phyloP scores from a whole-genome alignment of 2,113 vertebrate genomes.

The Helogale parvula region DNA sequence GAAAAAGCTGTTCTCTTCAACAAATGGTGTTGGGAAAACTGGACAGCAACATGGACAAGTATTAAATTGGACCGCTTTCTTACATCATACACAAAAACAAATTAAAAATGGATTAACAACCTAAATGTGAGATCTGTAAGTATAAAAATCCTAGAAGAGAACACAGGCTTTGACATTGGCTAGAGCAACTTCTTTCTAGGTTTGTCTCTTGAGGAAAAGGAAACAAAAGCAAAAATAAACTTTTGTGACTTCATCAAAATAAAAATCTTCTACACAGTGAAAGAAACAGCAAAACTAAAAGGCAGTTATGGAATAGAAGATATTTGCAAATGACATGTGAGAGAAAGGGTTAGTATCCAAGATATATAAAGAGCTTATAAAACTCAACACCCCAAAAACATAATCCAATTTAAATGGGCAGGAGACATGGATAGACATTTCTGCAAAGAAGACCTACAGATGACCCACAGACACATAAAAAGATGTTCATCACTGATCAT shows the following conservation, averaged over 20 bases:
- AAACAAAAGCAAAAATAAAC: neutral
- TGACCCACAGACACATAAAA: too few relatives aligned
- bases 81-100: neutral
- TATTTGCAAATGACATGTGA: too few relatives aligned
- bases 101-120: neutral
- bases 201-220: neutral
- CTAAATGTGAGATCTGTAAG: neutral
- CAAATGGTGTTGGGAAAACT: neutral
- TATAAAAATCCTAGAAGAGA: neutral
- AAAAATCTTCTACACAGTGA: too few relatives aligned
- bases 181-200: neutral
- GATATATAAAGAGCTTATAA: too few relatives aligned
- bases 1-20: neutral
- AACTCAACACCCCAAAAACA: too few relatives aligned
- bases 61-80: neutral
- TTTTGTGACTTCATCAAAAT: neutral
- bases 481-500: neutral
- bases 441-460: too few relatives aligned
- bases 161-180: neutral
- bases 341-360: too few relatives aligned
- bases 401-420: too few relatives aligned
- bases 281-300: neutral
- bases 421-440: too few relatives aligned
- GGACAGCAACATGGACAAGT: neutral
- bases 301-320: too few relatives aligned